A percentile compares a stretch with the other conserved stretches of the same genome.
Conservation (phyloP, 2,888 invertebrate genomes). For the Cheilosia soror region DNA sequence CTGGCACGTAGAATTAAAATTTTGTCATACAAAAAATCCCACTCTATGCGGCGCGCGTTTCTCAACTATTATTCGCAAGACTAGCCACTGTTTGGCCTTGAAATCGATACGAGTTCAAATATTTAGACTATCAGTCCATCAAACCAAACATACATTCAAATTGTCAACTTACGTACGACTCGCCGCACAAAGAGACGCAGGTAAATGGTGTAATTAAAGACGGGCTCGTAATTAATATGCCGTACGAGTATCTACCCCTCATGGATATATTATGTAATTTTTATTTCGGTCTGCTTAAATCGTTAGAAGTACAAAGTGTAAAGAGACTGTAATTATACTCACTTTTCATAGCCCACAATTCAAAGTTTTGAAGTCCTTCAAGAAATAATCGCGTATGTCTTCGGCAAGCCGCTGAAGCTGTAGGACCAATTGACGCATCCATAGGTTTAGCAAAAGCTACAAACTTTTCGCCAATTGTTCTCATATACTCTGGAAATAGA, state of each 20-base stretch:
- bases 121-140: conserved; percentile 63
- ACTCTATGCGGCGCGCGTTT: not conserved
- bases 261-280: conserved; percentile 45
- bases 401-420: conserved; percentile 80
- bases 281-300: conserved; percentile 22
- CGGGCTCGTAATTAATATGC: conserved; percentile 63
- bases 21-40: conserved; percentile 20
- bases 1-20: conserved; percentile 33
- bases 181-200: conserved; percentile 43
- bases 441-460: conserved; percentile 80
- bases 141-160: conserved; percentile 53
- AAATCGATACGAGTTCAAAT: conserved; percentile 68
- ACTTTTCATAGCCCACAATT: conserved; percentile 83
- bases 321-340: conserved; percentile 74
- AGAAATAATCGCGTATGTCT: conserved; percentile 80
- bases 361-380: conserved; percentile 81
- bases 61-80: conserved; percentile 35
- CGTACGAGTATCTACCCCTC: conserved; percentile 44
- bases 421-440: conserved; percentile 80
- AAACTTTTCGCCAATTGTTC: conserved; percentile 80
- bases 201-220: conserved; percentile 65
- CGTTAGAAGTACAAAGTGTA: conserved; percentile 14
- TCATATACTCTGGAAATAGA: conserved; percentile 79
- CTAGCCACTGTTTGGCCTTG: conserved; percentile 57
- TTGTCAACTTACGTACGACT: conserved; percentile 56